Conservation (phyloP, 2,797 vertebrate species). For the Takifugu ocellatus region DNA sequence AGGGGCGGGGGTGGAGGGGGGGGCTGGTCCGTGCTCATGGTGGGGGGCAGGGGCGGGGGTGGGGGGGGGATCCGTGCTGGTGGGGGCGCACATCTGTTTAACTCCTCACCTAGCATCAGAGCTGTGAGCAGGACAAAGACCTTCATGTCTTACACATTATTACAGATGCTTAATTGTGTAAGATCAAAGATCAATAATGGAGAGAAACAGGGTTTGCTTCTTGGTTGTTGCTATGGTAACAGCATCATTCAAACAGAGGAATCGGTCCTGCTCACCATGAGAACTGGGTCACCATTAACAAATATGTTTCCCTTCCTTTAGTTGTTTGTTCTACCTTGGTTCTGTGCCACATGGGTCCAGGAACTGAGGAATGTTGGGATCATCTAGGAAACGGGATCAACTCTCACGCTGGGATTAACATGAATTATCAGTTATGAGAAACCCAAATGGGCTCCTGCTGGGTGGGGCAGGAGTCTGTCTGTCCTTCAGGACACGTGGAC, state of each 20-base stretch:
- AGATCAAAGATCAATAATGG: neutral
- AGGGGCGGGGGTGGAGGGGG: slow-evolving; percentile 54
- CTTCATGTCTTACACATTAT: slow-evolving; percentile 10
- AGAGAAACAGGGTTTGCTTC: slow-evolving; percentile 6
- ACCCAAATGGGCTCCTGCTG: neutral
- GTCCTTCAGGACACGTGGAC: slow-evolving; percentile 17
- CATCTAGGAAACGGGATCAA: slow-evolving; percentile 4
- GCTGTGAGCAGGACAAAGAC: slow-evolving; percentile 7
- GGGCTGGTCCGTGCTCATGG: slow-evolving; percentile 58
- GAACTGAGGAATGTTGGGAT: slow-evolving; percentile 8
- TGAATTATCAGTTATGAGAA: neutral
- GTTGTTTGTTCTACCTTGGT: slow-evolving; percentile 11
- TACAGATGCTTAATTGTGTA: slow-evolving; percentile 5
- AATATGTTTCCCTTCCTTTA: slow-evolving; percentile 17
- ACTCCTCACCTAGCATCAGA: slow-evolving; percentile 58
- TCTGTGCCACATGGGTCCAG: slow-evolving; percentile 6
- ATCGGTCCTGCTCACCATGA: neutral
- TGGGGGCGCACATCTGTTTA: slow-evolving; percentile 66
- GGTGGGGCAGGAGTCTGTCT: neutral
- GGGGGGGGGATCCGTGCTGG: too few species aligned
- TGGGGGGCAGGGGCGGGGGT: slow-evolving; percentile 12
- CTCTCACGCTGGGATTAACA: neutral
- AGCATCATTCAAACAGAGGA: slow-evolving; percentile 12
- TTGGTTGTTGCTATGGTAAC: slow-evolving; percentile 43
- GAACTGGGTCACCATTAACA: slow-evolving; percentile 26